Conservation (phyloP, 2,113 vertebrate genomes). For the Dendropsophus ebraccatus region DNA sequence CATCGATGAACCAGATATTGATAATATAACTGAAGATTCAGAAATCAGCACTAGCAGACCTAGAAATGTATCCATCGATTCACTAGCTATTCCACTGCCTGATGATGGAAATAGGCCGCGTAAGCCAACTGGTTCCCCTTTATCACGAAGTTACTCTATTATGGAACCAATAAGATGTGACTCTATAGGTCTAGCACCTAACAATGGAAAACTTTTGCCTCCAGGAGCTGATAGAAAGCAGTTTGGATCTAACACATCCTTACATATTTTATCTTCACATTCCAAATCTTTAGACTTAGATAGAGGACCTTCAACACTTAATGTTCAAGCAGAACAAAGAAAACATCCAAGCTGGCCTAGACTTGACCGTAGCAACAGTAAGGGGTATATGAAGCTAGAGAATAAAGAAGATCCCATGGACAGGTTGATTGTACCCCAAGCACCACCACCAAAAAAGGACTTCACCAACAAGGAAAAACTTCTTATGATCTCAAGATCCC, state of each 20-base stretch:
- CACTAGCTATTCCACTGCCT: slow-evolving; percentile 81
- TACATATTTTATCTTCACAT: slow-evolving; percentile 90
- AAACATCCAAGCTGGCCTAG: slow-evolving; percentile 98
- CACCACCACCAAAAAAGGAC: slow-evolving; percentile 75
- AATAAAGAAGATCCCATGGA: slow-evolving; percentile 94
- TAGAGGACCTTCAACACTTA: slow-evolving; percentile 79
- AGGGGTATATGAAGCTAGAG: slow-evolving; percentile 92
- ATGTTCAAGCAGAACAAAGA: slow-evolving; percentile 88
- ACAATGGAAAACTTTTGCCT: slow-evolving; percentile 86
- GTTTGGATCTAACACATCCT: slow-evolving; percentile 92
- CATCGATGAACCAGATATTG: slow-evolving; percentile 93
- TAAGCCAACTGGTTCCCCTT: slow-evolving; percentile 69
- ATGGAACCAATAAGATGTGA: slow-evolving; percentile 75
- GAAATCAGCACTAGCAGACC: slow-evolving; percentile 71
- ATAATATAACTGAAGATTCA: slow-evolving; percentile 89
- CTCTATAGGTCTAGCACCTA: slow-evolving; percentile 76
- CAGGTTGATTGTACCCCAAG: slow-evolving; percentile 76
- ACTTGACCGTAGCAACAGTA: slow-evolving; percentile 92
- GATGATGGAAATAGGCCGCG: slow-evolving; percentile 78
- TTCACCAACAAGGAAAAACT: slow-evolving; percentile 97
- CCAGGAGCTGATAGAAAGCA: slow-evolving; percentile 88
- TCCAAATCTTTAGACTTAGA: slow-evolving; percentile 97
- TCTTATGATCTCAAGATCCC: slow-evolving; percentile 97
- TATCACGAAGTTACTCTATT: slow-evolving; percentile 83
- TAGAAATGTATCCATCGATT: slow-evolving; percentile 85